Evolutionary conservation across 2,113 vertebrate species (phyloP), one percentile per base, ranked within the genome.

Genomic region (Chauna torquata): DNA sequence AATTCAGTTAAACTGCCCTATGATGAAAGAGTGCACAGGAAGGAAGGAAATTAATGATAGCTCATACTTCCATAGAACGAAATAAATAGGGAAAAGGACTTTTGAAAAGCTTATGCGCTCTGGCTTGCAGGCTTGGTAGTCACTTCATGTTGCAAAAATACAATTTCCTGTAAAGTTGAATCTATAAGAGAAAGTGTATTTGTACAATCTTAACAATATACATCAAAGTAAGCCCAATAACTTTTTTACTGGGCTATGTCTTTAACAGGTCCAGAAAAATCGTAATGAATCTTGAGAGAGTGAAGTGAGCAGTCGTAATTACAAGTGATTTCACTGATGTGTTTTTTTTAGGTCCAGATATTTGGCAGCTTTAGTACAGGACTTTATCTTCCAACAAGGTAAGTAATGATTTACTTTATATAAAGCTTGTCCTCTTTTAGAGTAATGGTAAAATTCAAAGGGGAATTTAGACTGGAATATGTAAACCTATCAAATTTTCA

Each of bases 291-390:
- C 76, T 64, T 78, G 12, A 89, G 70, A 50, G 76, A 83, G 54
- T 74, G n/a, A 90, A 62, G 14, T 44, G 47, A 80, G 15, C 12
- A 8, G 75, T 86, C 10, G 16, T 92, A 32, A 34, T 59, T 72
- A 54, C 24, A 87, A 83, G 42, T 2, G 18, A 42, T 32, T 84
- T 85, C 76, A 76, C 24, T 92, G 49, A 3, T 90, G 2, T 27
- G 7, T 14, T 2, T 5, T 52, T 87, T 55, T 92, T 82, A 99
- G 99, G 99, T 99, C 65, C 99, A 99, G 96, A 99, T 99, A 98
- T 99, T 99, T 97, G 99, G 99, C 98, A 99, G 99, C 98, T 99
- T 99, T 97, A 99, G 99, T 96, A 99, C 99, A 79, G 99, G 99
- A 50, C 99, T 99, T 92, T 99, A 99, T 97, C 99, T 99, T 92